A percentile compares a stretch with the other conserved stretches of the same genome.
Evolutionary conservation across 2,113 vertebrate species (phyloP).

Genomic region (Chamaetylas fuelleborni): DNA sequence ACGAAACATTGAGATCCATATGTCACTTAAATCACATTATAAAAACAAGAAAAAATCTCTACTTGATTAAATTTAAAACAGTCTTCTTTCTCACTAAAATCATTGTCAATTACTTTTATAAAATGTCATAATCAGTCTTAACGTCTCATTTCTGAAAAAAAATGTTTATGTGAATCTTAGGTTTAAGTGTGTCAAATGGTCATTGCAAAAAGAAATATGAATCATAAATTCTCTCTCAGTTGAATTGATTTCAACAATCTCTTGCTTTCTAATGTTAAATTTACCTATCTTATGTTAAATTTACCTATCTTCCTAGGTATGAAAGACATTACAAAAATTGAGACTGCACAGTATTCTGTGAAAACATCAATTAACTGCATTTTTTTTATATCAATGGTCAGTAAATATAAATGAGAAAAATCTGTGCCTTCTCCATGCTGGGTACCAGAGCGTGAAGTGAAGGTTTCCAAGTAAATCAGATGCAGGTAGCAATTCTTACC

Average conservation of each 20-base stretch:
- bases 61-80: not conserved
- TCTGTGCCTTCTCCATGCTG: not conserved
- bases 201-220: not conserved
- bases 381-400: not conserved
- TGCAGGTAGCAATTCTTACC: not conserved
- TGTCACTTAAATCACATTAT: not conserved
- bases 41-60: not conserved
- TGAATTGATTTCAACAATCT: not conserved
- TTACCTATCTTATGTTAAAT: not conserved
- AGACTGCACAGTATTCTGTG: not conserved
- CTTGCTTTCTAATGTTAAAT: not conserved
- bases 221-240: not conserved
- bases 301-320: not conserved
- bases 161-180: not conserved
- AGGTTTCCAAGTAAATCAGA: not conserved
- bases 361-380: not conserved
- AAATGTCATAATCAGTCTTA: not conserved
- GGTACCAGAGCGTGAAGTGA: not conserved
- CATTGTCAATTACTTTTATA: not conserved
- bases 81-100: not conserved
- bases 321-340: not conserved
- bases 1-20: not conserved
- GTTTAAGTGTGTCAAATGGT: not conserved
- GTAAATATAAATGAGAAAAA: not conserved
- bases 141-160: not conserved